phyloP scores from a whole-genome alignment of 2,888 invertebrate genomes.

The Alcis repandata region DNA sequence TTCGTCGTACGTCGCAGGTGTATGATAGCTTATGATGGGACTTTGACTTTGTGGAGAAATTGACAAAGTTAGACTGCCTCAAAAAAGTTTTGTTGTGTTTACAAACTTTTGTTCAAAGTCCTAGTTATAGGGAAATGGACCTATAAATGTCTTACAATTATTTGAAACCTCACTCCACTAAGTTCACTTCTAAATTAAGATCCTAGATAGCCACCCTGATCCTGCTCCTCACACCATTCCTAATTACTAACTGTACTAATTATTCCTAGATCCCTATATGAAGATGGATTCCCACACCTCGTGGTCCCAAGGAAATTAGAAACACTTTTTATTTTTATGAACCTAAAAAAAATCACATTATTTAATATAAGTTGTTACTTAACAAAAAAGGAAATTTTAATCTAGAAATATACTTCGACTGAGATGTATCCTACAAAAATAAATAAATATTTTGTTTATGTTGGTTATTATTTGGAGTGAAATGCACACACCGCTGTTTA shows the following conservation, averaged over 20 bases:
- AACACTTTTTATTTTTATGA: no score
- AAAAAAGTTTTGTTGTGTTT: conserved; percentile 58
- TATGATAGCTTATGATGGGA: conserved; percentile 1
- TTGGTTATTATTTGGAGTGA: no score
- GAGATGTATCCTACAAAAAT: no score
- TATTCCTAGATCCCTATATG: neutral
- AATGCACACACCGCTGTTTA: no score
- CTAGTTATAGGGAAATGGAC: neutral
- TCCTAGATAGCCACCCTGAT: neutral
- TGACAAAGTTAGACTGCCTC: neutral
- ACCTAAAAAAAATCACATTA: no score
- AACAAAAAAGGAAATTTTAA: no score
- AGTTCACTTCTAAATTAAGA: neutral
- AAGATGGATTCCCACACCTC: neutral
- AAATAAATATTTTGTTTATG: no score
- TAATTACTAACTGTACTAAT: no score
- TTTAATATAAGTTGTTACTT: no score
- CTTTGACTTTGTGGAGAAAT: neutral
- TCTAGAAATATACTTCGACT: no score
- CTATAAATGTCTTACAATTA: neutral
- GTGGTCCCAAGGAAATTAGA: neutral
- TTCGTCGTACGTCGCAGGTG: conserved; percentile 4
- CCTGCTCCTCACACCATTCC: neutral
- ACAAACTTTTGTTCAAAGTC: conserved; percentile 56
- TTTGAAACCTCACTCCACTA: neutral